Evolutionary conservation across 1,140 invertebrate genomes (phyloP).

Genomic region (Venturia canescens): DNA sequence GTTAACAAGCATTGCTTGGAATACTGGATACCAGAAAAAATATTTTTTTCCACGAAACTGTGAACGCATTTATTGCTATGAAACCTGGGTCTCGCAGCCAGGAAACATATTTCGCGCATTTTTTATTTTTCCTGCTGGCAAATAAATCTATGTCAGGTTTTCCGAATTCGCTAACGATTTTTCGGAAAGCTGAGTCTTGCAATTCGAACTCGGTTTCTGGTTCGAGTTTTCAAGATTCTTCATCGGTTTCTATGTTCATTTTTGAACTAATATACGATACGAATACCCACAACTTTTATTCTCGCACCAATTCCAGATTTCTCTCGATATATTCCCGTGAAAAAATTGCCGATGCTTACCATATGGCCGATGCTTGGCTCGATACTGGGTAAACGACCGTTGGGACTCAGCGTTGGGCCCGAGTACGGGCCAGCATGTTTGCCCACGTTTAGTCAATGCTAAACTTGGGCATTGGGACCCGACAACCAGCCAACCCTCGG

Average conservation of each 20-base stretch:
- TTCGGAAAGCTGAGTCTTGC: conserved; percentile 49
- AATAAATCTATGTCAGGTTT: conserved; percentile 49
- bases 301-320: conserved; percentile 64
- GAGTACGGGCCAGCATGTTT: no score
- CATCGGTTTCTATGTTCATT: conserved; percentile 58
- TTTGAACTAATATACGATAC: conserved; percentile 64
- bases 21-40: conserved; percentile 45
- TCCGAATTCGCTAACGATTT: no score
- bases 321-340: conserved; percentile 2
- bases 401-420: no score
- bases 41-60: conserved; percentile 37
- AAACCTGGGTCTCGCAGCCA: conserved; percentile 59
- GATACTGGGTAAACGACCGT: no score
- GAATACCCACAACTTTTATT: conserved; percentile 53
- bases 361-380: no score
- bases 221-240: conserved; percentile 53
- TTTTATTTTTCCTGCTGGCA: conserved; percentile 43
- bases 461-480: no score
- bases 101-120: conserved; percentile 58
- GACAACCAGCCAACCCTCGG: no score
- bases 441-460: no score
- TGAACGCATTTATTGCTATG: conserved; percentile 45
- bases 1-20: no score
- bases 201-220: conserved; percentile 47
- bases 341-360: no score